Evolutionary conservation across 1,140 invertebrate species (phyloP).

Genomic region (Drosophila baimaii): DNA sequence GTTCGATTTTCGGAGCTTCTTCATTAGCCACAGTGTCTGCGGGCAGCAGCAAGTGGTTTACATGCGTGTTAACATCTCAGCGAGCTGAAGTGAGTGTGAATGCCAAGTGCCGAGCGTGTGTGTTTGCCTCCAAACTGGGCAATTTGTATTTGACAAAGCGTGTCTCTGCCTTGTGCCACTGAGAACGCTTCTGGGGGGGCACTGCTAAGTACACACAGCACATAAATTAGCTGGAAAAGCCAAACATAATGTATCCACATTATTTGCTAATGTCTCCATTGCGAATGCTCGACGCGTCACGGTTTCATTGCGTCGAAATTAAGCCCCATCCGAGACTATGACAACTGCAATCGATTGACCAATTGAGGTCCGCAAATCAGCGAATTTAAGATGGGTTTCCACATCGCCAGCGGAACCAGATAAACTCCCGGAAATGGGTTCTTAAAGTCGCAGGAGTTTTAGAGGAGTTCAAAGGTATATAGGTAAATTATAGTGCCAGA

Average conservation of each 20-base stretch:
- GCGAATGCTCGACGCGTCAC: constrained; percentile 44
- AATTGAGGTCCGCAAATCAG: constrained; percentile 21
- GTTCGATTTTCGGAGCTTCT: constrained; percentile 53
- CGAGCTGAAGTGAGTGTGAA: constrained; percentile 39
- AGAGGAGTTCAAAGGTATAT: no score
- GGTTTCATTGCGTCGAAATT: constrained; percentile 58
- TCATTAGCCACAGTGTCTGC: constrained; percentile 32
- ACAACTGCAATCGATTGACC: constrained; percentile 41
- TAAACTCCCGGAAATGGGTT: not conserved
- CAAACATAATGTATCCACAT: constrained; percentile 27
- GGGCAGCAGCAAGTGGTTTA: constrained; percentile 54
- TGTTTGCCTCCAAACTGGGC: constrained; percentile 42
- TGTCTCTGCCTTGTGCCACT: constrained; percentile 8
- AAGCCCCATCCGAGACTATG: constrained; percentile 32
- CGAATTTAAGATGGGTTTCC: not conserved
- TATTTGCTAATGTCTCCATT: constrained; percentile 45
- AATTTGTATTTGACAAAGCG: constrained; percentile 52
- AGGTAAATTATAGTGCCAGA: not conserved
- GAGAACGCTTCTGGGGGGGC: constrained; percentile 59
- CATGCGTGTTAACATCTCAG: constrained; percentile 68
- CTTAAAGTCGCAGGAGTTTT: not conserved
- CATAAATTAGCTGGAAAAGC: constrained; percentile 6
- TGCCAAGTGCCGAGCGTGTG: constrained; percentile 23
- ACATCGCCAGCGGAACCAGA: not conserved
- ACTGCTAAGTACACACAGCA: no score